phyloP scores from a whole-genome alignment of 2,888 invertebrate genomes.

The Agrochola lychnidis region DNA sequence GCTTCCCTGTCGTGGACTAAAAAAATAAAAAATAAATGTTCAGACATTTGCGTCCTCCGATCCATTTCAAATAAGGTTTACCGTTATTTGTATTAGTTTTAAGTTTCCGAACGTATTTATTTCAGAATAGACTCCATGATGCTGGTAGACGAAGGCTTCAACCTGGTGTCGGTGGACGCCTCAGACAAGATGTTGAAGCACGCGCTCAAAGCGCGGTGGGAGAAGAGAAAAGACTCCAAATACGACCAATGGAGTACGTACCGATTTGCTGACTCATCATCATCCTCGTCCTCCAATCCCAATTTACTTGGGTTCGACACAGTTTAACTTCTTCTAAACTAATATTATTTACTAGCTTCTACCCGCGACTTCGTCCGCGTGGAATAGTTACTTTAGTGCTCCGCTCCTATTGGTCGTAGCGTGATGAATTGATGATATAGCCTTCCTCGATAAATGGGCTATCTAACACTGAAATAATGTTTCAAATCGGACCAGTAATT shows the following conservation, averaged over 20 bases:
- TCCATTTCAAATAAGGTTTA: background rate
- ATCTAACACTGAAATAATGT: too few relatives aligned
- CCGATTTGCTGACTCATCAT: background rate
- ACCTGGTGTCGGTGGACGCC: conserved; percentile 96
- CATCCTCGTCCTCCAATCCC: background rate
- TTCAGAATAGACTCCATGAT: conserved; percentile 96
- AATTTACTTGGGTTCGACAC: too few relatives aligned
- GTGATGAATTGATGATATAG: too few relatives aligned
- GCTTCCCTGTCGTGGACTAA: too few relatives aligned
- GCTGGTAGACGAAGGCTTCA: conserved; percentile 96
- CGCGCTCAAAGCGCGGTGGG: conserved; percentile 96
- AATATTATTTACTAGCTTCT: too few relatives aligned
- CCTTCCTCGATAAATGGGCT: too few relatives aligned
- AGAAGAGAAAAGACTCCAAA: conserved; percentile 93
- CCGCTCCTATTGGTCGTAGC: too few relatives aligned
- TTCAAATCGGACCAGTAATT: too few relatives aligned
- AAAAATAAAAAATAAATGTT: background rate
- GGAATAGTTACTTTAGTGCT: too few relatives aligned
- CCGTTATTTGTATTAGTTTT: background rate
- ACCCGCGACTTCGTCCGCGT: too few relatives aligned
- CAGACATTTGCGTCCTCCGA: background rate
- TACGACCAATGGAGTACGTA: conserved; percentile 96
- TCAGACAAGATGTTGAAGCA: conserved; percentile 98
- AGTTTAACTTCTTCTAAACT: background rate
- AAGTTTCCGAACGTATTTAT: conserved; percentile 41